phyloP scores from a whole-genome alignment of 2,888 invertebrate species.

The Patella ulyssiponensis region DNA sequence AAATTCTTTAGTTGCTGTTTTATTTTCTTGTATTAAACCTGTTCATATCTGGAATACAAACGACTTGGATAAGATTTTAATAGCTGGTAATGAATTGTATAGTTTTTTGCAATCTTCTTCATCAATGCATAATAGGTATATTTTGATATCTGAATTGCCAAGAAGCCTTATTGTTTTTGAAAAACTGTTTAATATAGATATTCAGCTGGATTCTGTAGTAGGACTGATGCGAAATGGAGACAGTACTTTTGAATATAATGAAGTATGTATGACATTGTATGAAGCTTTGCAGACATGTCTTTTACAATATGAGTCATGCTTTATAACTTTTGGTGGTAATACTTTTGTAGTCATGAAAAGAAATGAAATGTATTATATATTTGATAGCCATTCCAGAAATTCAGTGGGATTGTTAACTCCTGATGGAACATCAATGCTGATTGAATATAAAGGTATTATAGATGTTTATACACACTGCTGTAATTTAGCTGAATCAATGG shows the following conservation, averaged over 20 bases:
- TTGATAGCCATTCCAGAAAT: neutral
- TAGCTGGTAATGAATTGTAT: neutral
- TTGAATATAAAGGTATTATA: conserved; percentile 1
- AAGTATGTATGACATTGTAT: neutral
- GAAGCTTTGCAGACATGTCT: conserved; percentile 4
- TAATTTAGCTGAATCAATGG: neutral
- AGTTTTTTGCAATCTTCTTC: neutral
- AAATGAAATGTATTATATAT: neutral
- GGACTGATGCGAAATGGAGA: neutral
- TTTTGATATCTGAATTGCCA: neutral
- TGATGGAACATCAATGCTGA: neutral
- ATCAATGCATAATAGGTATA: neutral
- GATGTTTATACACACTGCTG: neutral
- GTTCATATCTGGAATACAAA: neutral
- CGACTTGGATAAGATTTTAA: neutral
- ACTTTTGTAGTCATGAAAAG: conserved; percentile 6
- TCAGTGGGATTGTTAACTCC: neutral
- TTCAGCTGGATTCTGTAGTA: neutral
- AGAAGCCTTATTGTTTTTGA: neutral
- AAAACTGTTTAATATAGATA: neutral
- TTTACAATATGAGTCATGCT: conserved; percentile 4
- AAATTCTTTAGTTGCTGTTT: neutral
- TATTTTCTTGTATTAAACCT: neutral
- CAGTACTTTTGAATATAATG: neutral
- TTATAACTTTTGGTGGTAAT: neutral